A percentile compares a stretch with the other conserved stretches of the same genome.
phyloP scores from a whole-genome alignment of 1,140 invertebrate species.

The Drosophila persimilis region DNA sequence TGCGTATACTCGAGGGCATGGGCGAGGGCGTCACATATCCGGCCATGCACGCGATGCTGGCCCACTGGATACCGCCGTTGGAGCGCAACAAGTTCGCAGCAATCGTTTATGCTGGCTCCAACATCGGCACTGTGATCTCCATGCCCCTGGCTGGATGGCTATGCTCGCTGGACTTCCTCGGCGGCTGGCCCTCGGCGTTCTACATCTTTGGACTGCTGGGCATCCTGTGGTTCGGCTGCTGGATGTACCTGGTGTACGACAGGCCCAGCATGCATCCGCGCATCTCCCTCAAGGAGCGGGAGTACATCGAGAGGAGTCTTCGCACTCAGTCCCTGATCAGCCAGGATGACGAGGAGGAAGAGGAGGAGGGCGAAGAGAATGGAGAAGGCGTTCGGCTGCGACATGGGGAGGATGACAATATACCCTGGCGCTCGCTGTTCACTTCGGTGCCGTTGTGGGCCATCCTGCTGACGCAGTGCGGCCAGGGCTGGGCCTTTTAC shows the following conservation, averaged over 20 bases:
- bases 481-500: constrained; percentile 97
- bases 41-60: constrained; percentile 92
- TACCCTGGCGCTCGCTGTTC: constrained; percentile 91
- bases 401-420: constrained; percentile 15
- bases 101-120: constrained; percentile 89
- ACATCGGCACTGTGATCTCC: constrained; percentile 89
- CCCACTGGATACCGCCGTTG: constrained; percentile 91
- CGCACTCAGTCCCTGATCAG: constrained; percentile 60
- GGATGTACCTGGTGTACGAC: constrained; percentile 89
- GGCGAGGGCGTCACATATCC: constrained; percentile 94
- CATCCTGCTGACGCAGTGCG: constrained; percentile 93
- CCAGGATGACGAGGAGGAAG: neutral
- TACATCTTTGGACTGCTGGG: constrained; percentile 90
- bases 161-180: constrained; percentile 87
- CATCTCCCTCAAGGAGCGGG: constrained; percentile 88
- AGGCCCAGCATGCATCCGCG: constrained; percentile 90
- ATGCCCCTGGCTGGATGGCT: constrained; percentile 89
- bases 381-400: constrained; percentile 45
- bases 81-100: constrained; percentile 92
- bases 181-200: constrained; percentile 91
- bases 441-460: constrained; percentile 95
- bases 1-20: constrained; percentile 93
- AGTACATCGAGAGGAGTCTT: constrained; percentile 87
- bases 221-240: constrained; percentile 91
- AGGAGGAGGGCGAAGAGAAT: constrained; percentile 45